Evolutionary conservation across 2,113 vertebrate species (phyloP), one percentile per base, ranked within the genome.

Genomic region (Sturnus vulgaris): DNA sequence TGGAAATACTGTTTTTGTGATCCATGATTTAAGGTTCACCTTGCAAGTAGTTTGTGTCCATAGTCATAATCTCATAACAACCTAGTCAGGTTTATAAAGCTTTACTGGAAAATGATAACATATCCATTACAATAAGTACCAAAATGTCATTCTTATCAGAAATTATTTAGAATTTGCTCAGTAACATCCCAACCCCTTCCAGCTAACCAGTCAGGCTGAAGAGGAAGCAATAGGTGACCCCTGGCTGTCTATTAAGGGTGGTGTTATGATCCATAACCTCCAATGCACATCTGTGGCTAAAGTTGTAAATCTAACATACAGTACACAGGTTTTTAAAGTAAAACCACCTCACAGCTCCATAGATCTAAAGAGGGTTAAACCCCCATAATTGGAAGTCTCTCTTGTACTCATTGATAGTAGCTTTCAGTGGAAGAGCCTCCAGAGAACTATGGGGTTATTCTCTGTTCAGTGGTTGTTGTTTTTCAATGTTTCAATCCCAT

Each of bases 1-100:
- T 64, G 59, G 88, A 95, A 92, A 71, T 93, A 18, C 12, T 82
- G 9, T 69, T 33, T 90, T 95, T 95, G 44, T 94, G 90, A 86
- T 87, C 96, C 75, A 72, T 35, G 24, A 61, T 81, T 83, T 76
- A 84, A 94, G 44, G 55, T 77, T 59, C 17, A 60, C 30, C 7
- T 93, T 72, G 57, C 7, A 3, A 86, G 46, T 47, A 40, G 3
- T 49, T 96, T 94, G 78, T 82, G 25, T 46, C 28, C 57, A 7
- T 9, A 71, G 60, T 70, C 93, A 95, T 82, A 95, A 90, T 64
- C 44, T 57, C 19, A 1, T 22, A 90, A 46, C 19, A 92, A 80
- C 21, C 33, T 53, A 52, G 80, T 91, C 82, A 85, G 0, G 1
- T 93, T 94, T 83, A 15, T 60, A 73, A 90, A 79, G 50, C 15